Evolutionary conservation across 2,113 vertebrate species (phyloP).

Genomic region (Sorex fumeus): DNA sequence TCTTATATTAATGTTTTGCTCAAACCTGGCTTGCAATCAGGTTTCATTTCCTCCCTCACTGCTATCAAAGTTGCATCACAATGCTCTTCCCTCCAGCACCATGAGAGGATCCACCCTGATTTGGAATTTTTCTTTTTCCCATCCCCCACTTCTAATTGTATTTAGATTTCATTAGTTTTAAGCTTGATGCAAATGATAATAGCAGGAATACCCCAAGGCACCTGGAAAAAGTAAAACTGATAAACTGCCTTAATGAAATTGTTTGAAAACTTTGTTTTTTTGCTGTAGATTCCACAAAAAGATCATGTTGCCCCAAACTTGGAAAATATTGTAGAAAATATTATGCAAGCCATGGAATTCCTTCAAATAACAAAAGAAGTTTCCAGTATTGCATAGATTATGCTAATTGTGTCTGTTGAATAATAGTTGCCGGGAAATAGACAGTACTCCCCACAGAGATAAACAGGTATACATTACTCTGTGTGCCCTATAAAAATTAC

Average conservation of each 20-base stretch:
- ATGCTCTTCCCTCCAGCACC: constrained; percentile 14
- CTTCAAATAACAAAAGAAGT: constrained; percentile 60
- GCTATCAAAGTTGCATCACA: constrained; percentile 24
- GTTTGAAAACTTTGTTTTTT: constrained; percentile 56
- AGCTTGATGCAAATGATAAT: constrained; percentile 61
- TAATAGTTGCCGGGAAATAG: background rate
- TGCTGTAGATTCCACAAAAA: constrained; percentile 59
- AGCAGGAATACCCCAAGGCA: background rate
- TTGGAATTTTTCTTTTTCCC: background rate
- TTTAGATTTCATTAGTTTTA: constrained; percentile 60
- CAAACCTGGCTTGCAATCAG: constrained; percentile 52
- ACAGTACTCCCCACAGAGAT: background rate
- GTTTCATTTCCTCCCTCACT: constrained; percentile 51
- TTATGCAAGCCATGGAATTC: constrained; percentile 62
- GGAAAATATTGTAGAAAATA: constrained; percentile 49
- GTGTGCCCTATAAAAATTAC: background rate
- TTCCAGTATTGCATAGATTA: background rate
- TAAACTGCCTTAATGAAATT: constrained; percentile 15
- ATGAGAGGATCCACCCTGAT: constrained; percentile 5
- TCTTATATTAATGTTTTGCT: background rate
- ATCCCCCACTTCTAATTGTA: constrained; percentile 1
- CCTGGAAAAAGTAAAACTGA: constrained; percentile 61
- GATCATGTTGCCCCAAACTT: constrained; percentile 56
- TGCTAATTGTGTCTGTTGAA: constrained; percentile 3
- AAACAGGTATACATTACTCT: background rate